Base-by-base conservation (phyloP, 92 coral and sea anemone species). In the Hydrozoanthus gracilis region DNA sequence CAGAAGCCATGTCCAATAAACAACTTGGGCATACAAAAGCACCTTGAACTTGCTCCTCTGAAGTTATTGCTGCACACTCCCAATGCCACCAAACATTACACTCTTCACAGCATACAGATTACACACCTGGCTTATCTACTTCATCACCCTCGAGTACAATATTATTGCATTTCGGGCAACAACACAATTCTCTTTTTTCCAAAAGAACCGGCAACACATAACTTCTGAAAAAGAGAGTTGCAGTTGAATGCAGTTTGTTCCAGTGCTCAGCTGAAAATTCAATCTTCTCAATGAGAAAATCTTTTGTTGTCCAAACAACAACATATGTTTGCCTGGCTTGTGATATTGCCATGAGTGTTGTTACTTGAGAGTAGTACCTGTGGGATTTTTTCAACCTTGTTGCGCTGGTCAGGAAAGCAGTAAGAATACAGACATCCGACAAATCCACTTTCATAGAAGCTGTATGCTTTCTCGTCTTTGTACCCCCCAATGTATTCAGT, bases 1-100 rank as follows among this genome's bases (percentile, higher is more conserved):
- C 39, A 71, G 76, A 71, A 71, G 76, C 76, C 76, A 71, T 73
- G 47, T 73, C 78, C 78, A 73, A 14, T 16, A 73, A 47, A 73
- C 78, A 73, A 49, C 58, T 73, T 14, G 78, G 78, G 60, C 78
- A 73, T 16, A 73, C 78, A 49, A 73, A 73, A 73, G 60, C 49
- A 48, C 78, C 78, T 47, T 73, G 18, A 50, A 73, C 78, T 73
- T 73, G 78, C 78, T 73, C 39, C 60, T 73, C 78, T 73, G 78
- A 73, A 48, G 78, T 73, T 73, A 73, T 73, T 39, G 15, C 39
- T 73, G 89, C 89, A 86, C 84, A 86, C 16, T 51, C 76, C 83
- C 83, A 76, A 74, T 86, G 89, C 89, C 89, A 86, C 89, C 89
- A 76, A 64, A 77, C 62, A 82, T 67, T 86, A 67, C 89, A 86